Evolutionary conservation across 2,888 invertebrate species (phyloP), one percentile per base, ranked within the genome.

Genomic region (Patella pellucida): DNA sequence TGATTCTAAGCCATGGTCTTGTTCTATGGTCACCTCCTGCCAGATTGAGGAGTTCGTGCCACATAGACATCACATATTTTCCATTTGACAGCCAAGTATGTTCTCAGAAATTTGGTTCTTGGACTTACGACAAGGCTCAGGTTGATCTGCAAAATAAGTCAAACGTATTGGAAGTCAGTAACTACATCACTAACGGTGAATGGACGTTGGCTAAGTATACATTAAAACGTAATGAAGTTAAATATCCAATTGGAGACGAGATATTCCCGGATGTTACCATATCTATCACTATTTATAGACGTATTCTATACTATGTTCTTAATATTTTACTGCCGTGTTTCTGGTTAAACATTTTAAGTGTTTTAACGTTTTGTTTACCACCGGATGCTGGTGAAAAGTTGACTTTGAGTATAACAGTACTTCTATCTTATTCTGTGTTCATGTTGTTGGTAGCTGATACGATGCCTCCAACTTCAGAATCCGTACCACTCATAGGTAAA

Each of bases 11-110:
- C 77, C 89, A 92, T 78, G 93, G 93, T 12, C 91, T 90, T n/a
- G 92, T 93, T 3, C 92, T 92, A 85, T 93, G 93, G 93, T 92
- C 92, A 0, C 93, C 93, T 1, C 93, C 93, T 14, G 92, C 92
- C 52, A 91, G 92, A 76, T 90, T 93, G 41, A 89, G 92, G 51
- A 92, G 91, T 78, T 92, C 92, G 12, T 93, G 93, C 82, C 92
- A 92, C 79, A 92, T 93, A 31, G 88, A 89, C 81, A 90, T 89
- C 67, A 89, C 89, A 0, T 88, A 85, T 81, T 90, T 90, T 78
- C 90, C 90, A 0, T 90, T 90, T 75, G 90, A 90, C 79, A 85
- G 84, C 68, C 90, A 89, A 83, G 78, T 78, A 15, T 90, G 90
- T 77, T 76, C 76, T 27, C 74, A 90, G 54, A 89, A 89, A 78